Conservation (phyloP, 2,797 vertebrate species). For the Psittacula derbiana region DNA sequence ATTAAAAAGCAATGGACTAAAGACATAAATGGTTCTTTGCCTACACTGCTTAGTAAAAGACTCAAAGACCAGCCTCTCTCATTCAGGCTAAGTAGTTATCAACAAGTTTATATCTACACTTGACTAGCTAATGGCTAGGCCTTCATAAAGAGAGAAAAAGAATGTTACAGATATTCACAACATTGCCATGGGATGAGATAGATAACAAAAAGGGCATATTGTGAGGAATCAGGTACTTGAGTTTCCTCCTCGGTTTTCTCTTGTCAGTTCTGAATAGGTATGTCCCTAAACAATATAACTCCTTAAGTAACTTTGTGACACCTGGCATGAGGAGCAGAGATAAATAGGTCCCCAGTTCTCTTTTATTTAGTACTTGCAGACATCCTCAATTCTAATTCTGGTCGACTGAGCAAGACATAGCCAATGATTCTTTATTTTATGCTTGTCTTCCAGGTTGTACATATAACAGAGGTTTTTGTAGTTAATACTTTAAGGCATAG, state of each 20-base stretch:
- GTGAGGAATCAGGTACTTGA: not conserved
- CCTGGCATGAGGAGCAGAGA: not conserved
- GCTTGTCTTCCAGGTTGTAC: not conserved
- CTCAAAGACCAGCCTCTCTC: not conserved
- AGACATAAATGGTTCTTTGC: not conserved
- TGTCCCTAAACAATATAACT: not conserved
- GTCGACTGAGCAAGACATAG: not conserved
- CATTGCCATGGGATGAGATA: not conserved
- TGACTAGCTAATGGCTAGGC: not conserved
- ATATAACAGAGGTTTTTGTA: not conserved
- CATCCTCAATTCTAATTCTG: not conserved
- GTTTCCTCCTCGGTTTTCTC: not conserved
- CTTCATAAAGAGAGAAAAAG: not conserved
- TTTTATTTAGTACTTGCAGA: constrained; percentile 7
- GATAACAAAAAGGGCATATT: not conserved
- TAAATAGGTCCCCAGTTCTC: not conserved
- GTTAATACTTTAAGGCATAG: not conserved
- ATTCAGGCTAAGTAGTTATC: constrained; percentile 18
- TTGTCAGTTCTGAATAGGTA: not conserved
- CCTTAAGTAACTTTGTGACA: not conserved
- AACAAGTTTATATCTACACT: constrained; percentile 4
- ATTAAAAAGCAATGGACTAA: constrained; percentile 36
- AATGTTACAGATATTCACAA: not conserved
- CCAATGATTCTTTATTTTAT: not conserved
- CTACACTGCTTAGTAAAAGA: constrained; percentile 11